Evolutionary conservation across 2,888 invertebrate species (phyloP), one percentile per base, ranked within the genome.

Genomic region (Acleris emargana): DNA sequence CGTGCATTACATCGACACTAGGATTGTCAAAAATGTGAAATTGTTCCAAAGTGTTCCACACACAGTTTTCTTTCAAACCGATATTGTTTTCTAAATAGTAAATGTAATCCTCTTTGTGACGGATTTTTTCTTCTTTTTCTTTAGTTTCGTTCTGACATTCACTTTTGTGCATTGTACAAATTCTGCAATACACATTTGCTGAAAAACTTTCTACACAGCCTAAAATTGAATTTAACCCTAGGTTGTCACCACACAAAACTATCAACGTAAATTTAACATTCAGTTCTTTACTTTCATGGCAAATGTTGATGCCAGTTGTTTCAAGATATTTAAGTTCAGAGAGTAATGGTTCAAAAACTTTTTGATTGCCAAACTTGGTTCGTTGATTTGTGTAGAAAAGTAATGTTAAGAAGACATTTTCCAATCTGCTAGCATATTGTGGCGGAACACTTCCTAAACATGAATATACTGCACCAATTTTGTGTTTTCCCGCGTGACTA

Each of bases 381-480:
- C 55, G 11, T 16, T 55, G 25, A 20, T 20, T 43, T 16, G 55
- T 20, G n/a, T 43, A 55, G 11, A 55, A 55, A 20, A 55, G 20
- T n/a, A 43, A 22, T 20, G 25, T 25, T 16, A 55, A 22, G 9
- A 55, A 55, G 38, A 59, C 20, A 51, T 59, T 59, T 59, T 59
- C 59, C 42, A 59, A 32, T 16, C 51, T 50, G 22, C 55, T 55
- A 4, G 55, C 43, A 16, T 22, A 43, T 13, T 43, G 22, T 22
- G 55, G 55, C 2, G 55, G 55, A 20, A 43, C 13, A 20, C 18
- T 55, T 11, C 11, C 55, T 43, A 55, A 6, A 43, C 16, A 20
- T 13, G 20, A 20, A 25, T 55, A 55, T 13, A 55, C 55, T 5
- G 43, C 55, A 18, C 55, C 42, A 20, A 55, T 43, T 43, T 55